Evolutionary conservation across 2,888 invertebrate species (phyloP).

Genomic region (Liopterus haemorrhoidalis): DNA sequence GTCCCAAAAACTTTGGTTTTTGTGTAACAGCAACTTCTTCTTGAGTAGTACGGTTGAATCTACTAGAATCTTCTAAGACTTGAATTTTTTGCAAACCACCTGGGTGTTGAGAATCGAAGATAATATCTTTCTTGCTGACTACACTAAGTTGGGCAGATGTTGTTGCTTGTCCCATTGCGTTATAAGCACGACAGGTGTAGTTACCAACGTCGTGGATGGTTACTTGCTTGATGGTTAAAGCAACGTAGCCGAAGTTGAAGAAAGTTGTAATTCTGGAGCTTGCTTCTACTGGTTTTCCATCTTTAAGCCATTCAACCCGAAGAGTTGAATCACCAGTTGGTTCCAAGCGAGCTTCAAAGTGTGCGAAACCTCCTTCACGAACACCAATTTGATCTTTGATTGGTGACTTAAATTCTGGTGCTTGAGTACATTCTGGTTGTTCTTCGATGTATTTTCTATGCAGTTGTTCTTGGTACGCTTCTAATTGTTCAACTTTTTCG

Average conservation of each 20-base stretch:
- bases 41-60: slow-evolving; percentile 57
- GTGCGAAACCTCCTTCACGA: slow-evolving; percentile 89
- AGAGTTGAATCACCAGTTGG: slow-evolving; percentile 87
- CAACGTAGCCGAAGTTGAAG: slow-evolving; percentile 93
- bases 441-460: slow-evolving; percentile 76
- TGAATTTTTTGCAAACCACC: slow-evolving; percentile 88
- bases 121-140: slow-evolving; percentile 76
- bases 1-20: slow-evolving; percentile 82
- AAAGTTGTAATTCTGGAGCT: slow-evolving; percentile 89
- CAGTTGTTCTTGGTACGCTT: slow-evolving; percentile 79
- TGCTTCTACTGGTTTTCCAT: slow-evolving; percentile 84
- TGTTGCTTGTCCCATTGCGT: slow-evolving; percentile 77
- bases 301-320: slow-evolving; percentile 88
- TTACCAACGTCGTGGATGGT: slow-evolving; percentile 83
- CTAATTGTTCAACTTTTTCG: slow-evolving; percentile 84
- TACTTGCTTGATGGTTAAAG: slow-evolving; percentile 86
- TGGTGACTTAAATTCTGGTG: slow-evolving; percentile 83
- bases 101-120: slow-evolving; percentile 87
- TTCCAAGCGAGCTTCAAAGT: slow-evolving; percentile 91
- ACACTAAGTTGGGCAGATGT: slow-evolving; percentile 78
- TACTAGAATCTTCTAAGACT: slow-evolving; percentile 76
- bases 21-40: slow-evolving; percentile 71
- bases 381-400: slow-evolving; percentile 81
- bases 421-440: slow-evolving; percentile 69
- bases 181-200: slow-evolving; percentile 84